phyloP scores from a whole-genome alignment of 2,113 vertebrate species.

The Podilymbus podiceps region DNA sequence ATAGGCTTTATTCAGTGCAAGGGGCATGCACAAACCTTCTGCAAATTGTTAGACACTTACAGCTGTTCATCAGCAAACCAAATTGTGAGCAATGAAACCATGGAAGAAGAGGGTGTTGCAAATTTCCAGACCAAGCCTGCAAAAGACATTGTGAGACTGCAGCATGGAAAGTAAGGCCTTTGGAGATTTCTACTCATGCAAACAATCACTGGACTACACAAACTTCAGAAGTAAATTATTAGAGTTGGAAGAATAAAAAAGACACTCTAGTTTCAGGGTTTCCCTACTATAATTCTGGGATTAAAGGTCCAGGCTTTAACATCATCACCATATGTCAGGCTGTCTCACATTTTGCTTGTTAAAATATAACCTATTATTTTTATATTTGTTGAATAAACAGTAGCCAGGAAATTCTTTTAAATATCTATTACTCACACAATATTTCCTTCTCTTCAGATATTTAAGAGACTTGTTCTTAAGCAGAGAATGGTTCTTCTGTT shows the following conservation, averaged over 20 bases:
- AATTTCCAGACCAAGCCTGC: conserved; percentile 41
- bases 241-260: conserved; percentile 55
- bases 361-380: conserved; percentile 44
- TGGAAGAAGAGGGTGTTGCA: conserved; percentile 15
- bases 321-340: conserved; percentile 46
- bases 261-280: conserved; percentile 24
- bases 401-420: conserved; percentile 65
- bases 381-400: conserved; percentile 57
- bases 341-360: conserved; percentile 29
- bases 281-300: conserved; percentile 20
- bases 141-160: conserved; percentile 43
- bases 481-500: conserved; percentile 50
- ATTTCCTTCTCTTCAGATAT: conserved; percentile 40
- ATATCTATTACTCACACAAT: conserved; percentile 41
- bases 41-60: conserved; percentile 5
- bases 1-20: background rate
- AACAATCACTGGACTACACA: background rate
- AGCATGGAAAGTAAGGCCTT: conserved; percentile 29
- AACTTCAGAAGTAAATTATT: conserved; percentile 52
- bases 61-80: background rate
- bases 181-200: conserved; percentile 50
- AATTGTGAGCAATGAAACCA: background rate
- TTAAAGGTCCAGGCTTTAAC: conserved; percentile 40
- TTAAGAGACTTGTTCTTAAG: background rate
- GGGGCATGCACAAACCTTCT: background rate